phyloP scores from a whole-genome alignment of 2,797 vertebrate genomes.

The Gallirallus australis region DNA sequence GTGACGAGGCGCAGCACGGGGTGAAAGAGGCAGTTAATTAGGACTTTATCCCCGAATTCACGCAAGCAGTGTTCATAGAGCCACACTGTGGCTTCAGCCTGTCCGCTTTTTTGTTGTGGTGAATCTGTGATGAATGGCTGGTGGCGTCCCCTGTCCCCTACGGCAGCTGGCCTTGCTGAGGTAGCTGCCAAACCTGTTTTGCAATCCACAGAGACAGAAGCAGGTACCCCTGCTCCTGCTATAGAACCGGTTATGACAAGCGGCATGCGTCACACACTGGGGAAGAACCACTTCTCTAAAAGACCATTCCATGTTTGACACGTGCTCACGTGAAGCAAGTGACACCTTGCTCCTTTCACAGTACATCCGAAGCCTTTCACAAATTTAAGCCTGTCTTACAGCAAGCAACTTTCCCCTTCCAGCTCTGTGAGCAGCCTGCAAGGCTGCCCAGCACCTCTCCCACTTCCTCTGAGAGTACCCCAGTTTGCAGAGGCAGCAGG shows the following conservation, averaged over 20 bases:
- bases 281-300: background rate
- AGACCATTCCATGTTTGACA: background rate
- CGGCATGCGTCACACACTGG: background rate
- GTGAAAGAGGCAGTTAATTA: too few species aligned
- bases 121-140: fast-evolving
- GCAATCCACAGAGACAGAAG: background rate
- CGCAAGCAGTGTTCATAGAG: fast-evolving
- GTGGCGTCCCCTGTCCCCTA: background rate
- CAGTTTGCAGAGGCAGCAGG: background rate
- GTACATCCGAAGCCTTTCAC: fast-evolving
- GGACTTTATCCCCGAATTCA: background rate
- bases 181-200: background rate
- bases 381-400: background rate
- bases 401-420: background rate
- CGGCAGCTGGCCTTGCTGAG: background rate
- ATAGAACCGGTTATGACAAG: too few species aligned
- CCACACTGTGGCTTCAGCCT: fast-evolving
- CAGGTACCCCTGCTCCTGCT: background rate
- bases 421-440: background rate
- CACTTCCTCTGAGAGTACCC: background rate
- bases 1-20: fast-evolving
- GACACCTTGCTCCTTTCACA: background rate
- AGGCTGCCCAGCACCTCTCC: background rate
- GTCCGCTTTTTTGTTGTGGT: fast-evolving
- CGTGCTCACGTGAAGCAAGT: background rate